Evolutionary conservation across 2,888 invertebrate species (phyloP).

Genomic region (Chloroclystis v-ata): DNA sequence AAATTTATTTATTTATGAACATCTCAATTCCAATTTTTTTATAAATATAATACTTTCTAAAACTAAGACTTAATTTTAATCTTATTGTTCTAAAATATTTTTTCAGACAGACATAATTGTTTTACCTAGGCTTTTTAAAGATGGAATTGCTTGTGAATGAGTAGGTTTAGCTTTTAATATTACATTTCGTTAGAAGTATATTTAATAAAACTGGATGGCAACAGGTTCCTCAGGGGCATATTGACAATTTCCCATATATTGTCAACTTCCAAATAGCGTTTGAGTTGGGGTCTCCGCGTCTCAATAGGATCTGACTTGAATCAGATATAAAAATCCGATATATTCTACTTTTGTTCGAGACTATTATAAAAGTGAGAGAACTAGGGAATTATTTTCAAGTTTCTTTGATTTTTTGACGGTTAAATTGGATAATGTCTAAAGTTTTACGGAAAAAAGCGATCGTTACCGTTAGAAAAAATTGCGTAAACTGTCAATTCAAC

Average conservation of each 20-base stretch:
- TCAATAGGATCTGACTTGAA: slow-evolving; percentile 54
- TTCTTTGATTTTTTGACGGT: background rate
- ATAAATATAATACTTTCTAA: too few species aligned
- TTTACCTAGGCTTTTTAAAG: too few species aligned
- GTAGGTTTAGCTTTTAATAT: too few species aligned
- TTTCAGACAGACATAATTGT: too few species aligned
- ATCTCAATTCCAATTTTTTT: too few species aligned
- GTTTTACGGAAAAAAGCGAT: too few species aligned
- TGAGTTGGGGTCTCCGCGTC: slow-evolving; percentile 41
- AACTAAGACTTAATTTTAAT: too few species aligned
- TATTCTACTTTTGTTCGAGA: slow-evolving; percentile 21
- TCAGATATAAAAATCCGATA: slow-evolving; percentile 29
- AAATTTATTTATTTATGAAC: too few species aligned
- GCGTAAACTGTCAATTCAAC: too few species aligned
- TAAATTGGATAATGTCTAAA: background rate
- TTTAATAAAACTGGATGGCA: slow-evolving; percentile 43
- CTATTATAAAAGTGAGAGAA: slow-evolving; percentile 10
- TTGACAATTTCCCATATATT: slow-evolving; percentile 55
- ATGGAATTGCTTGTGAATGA: too few species aligned
- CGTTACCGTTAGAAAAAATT: too few species aligned
- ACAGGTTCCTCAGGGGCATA: slow-evolving; percentile 51
- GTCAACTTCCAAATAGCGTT: slow-evolving; percentile 53
- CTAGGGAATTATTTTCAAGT: background rate
- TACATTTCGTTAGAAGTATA: slow-evolving; percentile 5
- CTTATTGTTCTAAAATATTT: too few species aligned